A percentile compares a stretch with the other conserved stretches of the same genome.
Evolutionary conservation across 2,113 vertebrate species (phyloP).

Genomic region (Caranx melampygus): DNA sequence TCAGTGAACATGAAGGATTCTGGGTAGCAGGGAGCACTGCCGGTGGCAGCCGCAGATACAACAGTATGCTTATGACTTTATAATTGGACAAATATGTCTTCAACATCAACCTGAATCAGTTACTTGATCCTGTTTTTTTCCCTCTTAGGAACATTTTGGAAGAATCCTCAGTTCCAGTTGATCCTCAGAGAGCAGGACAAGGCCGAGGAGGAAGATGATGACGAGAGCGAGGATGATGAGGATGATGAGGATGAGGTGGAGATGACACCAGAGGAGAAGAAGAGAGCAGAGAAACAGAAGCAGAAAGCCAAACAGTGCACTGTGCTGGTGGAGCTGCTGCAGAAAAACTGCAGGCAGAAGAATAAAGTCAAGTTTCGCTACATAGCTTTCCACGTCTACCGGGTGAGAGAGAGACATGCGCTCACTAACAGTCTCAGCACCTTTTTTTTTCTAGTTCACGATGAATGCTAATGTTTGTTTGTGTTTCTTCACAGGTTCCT

Average conservation of each 20-base stretch:
- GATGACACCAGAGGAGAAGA: constrained; percentile 39
- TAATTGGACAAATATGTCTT: neutral
- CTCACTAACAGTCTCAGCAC: neutral
- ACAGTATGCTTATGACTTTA: constrained; percentile 56
- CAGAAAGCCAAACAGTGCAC: constrained; percentile 77
- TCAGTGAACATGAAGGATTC: constrained; percentile 79
- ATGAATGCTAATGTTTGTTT: constrained; percentile 4
- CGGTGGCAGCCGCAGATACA: constrained; percentile 80
- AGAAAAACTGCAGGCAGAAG: constrained; percentile 82
- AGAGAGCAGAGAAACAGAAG: constrained; percentile 58
- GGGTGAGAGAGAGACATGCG: constrained; percentile 60
- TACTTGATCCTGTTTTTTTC: neutral
- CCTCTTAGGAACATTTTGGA: constrained; percentile 80
- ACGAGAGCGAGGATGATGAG: constrained; percentile 37
- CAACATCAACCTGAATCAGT: neutral
- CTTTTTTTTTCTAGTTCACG: neutral
- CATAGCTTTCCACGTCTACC: constrained; percentile 84
- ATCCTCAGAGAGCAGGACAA: constrained; percentile 74
- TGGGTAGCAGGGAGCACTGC: constrained; percentile 82
- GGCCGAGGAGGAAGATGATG: constrained; percentile 56
- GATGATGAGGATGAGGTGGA: constrained; percentile 42
- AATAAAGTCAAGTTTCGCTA: constrained; percentile 75
- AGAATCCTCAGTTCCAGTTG: constrained; percentile 85
- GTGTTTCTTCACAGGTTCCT: constrained; percentile 74
- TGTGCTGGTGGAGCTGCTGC: constrained; percentile 83